Evolutionary conservation across 2,113 vertebrate genomes (phyloP).

Genomic region (Aviceda subcristata): DNA sequence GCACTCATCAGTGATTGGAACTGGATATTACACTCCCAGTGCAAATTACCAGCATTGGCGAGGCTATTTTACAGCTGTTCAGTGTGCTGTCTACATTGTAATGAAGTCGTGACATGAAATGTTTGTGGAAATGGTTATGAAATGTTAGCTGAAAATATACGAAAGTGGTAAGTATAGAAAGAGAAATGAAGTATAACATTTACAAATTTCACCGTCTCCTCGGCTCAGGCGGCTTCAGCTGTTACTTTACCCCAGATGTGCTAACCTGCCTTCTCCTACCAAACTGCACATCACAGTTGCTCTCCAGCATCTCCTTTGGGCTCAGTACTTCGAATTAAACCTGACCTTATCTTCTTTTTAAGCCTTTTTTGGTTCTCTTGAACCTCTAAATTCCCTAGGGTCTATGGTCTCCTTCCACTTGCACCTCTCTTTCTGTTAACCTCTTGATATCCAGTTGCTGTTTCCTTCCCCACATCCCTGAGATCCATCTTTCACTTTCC

Average conservation of each 20-base stretch:
- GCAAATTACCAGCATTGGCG: conserved; percentile 40
- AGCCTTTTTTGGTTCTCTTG: not conserved
- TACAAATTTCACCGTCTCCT: not conserved
- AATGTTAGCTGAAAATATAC: conserved; percentile 54
- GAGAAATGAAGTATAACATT: not conserved
- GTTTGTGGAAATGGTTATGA: conserved; percentile 46
- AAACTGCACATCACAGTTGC: not conserved
- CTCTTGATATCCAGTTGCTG: not conserved
- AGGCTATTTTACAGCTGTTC: conserved; percentile 52
- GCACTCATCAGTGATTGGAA: not conserved
- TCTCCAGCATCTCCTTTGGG: not conserved
- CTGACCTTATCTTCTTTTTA: not conserved
- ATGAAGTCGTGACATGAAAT: conserved; percentile 31
- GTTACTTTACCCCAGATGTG: not conserved
- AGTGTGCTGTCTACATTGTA: not conserved
- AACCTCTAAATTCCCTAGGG: not conserved
- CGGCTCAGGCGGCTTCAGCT: not conserved
- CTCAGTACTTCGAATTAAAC: not conserved
- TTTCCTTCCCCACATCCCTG: not conserved
- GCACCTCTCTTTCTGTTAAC: not conserved
- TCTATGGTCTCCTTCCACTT: not conserved
- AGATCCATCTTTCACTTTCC: not conserved
- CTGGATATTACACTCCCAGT: not conserved
- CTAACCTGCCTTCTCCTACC: not conserved
- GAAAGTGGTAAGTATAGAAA: not conserved